Evolutionary conservation across 2,113 vertebrate genomes (phyloP).

Genomic region (Chaenocephalus aceratus): DNA sequence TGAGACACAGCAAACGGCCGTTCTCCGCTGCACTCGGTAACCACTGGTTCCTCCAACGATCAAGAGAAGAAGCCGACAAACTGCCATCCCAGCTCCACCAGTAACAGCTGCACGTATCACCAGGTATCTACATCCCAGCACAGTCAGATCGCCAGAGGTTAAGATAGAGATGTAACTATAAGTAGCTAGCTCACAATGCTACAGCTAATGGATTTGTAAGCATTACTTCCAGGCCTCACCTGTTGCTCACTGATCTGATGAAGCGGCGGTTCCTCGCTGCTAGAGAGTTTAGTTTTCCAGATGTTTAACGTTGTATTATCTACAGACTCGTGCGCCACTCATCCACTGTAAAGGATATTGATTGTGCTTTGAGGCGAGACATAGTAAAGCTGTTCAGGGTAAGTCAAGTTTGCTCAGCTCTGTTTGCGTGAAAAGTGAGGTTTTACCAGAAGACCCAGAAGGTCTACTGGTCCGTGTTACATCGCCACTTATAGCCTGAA

Average conservation of each 20-base stretch:
- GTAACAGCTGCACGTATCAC: too few relatives aligned
- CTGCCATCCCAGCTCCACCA: too few relatives aligned
- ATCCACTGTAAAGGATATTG: not conserved
- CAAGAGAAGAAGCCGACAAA: constrained; percentile 59
- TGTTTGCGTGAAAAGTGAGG: not conserved
- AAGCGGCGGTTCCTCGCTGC: too few relatives aligned
- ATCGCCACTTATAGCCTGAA: not conserved
- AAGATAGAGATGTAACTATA: not conserved
- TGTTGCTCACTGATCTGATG: too few relatives aligned
- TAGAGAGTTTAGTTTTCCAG: too few relatives aligned
- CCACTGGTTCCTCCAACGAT: constrained; percentile 10
- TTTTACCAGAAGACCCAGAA: constrained; percentile 20
- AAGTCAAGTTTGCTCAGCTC: constrained; percentile 33
- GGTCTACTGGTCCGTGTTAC: not conserved
- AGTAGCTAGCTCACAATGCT: constrained; percentile 8
- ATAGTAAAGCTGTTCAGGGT: constrained; percentile 40
- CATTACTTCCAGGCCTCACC: not conserved
- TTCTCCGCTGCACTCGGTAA: too few relatives aligned
- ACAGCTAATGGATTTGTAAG: not conserved
- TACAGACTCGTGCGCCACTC: not conserved
- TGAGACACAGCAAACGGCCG: too few relatives aligned
- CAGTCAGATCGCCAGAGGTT: not conserved
- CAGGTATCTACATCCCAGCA: too few relatives aligned
- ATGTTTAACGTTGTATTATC: too few relatives aligned
- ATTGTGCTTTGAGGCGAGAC: constrained; percentile 7